phyloP scores from a whole-genome alignment of 1,140 invertebrate species.

The Zeugodacus cucurbitae region DNA sequence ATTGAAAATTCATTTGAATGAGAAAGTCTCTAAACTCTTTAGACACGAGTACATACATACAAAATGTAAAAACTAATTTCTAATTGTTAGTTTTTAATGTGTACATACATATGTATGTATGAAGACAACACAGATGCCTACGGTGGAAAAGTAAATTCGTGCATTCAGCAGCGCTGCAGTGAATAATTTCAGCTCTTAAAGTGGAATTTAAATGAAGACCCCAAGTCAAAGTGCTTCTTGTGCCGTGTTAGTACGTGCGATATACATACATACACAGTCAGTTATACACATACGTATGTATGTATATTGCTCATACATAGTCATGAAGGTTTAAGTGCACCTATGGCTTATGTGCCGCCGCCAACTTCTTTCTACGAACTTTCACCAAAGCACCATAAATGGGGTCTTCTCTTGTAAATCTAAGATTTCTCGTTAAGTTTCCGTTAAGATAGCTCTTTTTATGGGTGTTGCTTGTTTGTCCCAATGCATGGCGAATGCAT shows the following conservation, averaged over 20 bases:
- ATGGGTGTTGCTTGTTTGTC: not conserved
- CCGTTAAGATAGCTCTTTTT: not conserved
- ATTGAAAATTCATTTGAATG: too few species aligned
- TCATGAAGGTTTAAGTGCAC: not conserved
- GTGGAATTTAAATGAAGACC: not conserved
- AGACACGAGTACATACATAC: not conserved
- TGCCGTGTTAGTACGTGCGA: not conserved
- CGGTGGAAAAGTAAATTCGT: not conserved
- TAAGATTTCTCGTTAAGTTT: not conserved
- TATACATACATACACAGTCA: not conserved
- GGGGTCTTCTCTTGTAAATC: not conserved
- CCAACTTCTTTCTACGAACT: not conserved
- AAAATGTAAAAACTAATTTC: not conserved
- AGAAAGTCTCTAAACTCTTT: not conserved
- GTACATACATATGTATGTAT: not conserved
- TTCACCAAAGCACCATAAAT: not conserved
- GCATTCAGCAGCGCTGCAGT: not conserved
- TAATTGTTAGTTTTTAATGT: not conserved
- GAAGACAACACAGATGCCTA: not conserved
- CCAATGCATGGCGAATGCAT: not conserved
- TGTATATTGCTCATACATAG: not conserved
- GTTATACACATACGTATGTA: not conserved
- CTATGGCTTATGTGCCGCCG: not conserved
- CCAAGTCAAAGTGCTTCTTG: not conserved
- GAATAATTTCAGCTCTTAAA: not conserved